These are phyloP conservation scores for Drosophila borealis DNA, from an alignment of 2,888 invertebrate species.

Conservation along the genomic window DNA sequence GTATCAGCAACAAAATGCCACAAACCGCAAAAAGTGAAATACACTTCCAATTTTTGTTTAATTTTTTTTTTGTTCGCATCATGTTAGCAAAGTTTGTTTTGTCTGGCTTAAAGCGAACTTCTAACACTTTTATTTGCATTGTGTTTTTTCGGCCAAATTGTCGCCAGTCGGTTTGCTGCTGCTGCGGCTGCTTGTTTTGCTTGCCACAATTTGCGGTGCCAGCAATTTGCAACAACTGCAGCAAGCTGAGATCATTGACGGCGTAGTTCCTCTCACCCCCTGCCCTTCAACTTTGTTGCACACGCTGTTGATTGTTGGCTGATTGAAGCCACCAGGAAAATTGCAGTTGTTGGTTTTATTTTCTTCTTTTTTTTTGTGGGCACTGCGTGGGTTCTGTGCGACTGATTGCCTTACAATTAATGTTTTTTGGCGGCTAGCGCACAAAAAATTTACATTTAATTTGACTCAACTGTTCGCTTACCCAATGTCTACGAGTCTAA, in stretches of 20 bases:
- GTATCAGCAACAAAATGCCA: neutral
- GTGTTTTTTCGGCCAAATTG: slow-evolving; percentile 20
- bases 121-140: slow-evolving; percentile 38
- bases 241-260: slow-evolving; percentile 4
- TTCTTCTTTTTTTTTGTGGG: slow-evolving; percentile 6
- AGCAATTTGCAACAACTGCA: slow-evolving; percentile 32
- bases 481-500: slow-evolving; percentile 37
- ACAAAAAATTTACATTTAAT: slow-evolving; percentile 65
- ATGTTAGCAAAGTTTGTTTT: slow-evolving; percentile 16
- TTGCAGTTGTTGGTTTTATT: slow-evolving; percentile 26
- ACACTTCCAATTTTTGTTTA: neutral
- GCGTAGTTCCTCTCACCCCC: neutral
- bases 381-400: slow-evolving; percentile 42
- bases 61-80: slow-evolving; percentile 1
- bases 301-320: slow-evolving; percentile 43
- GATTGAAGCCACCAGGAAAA: slow-evolving; percentile 53
- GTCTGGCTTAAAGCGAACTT: slow-evolving; percentile 7
- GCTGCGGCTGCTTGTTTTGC: slow-evolving; percentile 12
- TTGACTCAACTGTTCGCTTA: slow-evolving; percentile 50
- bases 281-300: slow-evolving; percentile 1
- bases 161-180: slow-evolving; percentile 1
- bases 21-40: slow-evolving; percentile 21
- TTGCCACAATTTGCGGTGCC: slow-evolving; percentile 46
- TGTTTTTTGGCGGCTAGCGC: slow-evolving; percentile 22
- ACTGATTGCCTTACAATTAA: slow-evolving; percentile 52